phyloP scores from a whole-genome alignment of 2,888 invertebrate genomes.

The Micropterix aruncella region DNA sequence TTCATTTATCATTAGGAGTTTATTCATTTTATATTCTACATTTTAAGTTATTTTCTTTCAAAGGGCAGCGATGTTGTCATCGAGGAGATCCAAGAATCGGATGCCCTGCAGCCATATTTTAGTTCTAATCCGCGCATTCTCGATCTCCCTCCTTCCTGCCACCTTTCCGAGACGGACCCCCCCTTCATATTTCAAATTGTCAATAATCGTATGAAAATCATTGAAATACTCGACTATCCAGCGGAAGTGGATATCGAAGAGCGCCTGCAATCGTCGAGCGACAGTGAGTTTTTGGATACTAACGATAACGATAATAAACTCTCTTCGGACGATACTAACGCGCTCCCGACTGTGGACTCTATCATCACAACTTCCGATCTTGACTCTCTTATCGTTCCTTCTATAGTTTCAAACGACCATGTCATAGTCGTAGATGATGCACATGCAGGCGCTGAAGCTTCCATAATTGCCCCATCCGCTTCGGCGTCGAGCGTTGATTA shows the following conservation, averaged over 20 bases:
- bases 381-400: neutral
- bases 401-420: neutral
- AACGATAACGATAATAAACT: neutral
- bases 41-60: slow-evolving; percentile 9
- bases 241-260: neutral
- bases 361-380: neutral
- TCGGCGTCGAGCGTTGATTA: too few relatives aligned
- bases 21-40: too few relatives aligned
- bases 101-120: slow-evolving; percentile 17
- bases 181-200: slow-evolving; percentile 33
- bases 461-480: slow-evolving; percentile 16
- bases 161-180: slow-evolving; percentile 29
- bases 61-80: slow-evolving; percentile 38
- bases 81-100: slow-evolving; percentile 36
- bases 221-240: slow-evolving; percentile 24
- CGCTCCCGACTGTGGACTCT: neutral
- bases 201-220: slow-evolving; percentile 30
- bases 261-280: neutral
- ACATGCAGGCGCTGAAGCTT: too few relatives aligned
- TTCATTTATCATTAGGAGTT: too few relatives aligned
- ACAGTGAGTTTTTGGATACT: neutral
- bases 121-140: slow-evolving; percentile 25
- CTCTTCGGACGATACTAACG: neutral
- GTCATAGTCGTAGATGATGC: too few relatives aligned
- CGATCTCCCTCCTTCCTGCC: slow-evolving; percentile 24